These are phyloP conservation scores for Galemys pyrenaicus DNA, from an alignment of 2,113 vertebrate genomes.

Conservation along the genomic window DNA sequence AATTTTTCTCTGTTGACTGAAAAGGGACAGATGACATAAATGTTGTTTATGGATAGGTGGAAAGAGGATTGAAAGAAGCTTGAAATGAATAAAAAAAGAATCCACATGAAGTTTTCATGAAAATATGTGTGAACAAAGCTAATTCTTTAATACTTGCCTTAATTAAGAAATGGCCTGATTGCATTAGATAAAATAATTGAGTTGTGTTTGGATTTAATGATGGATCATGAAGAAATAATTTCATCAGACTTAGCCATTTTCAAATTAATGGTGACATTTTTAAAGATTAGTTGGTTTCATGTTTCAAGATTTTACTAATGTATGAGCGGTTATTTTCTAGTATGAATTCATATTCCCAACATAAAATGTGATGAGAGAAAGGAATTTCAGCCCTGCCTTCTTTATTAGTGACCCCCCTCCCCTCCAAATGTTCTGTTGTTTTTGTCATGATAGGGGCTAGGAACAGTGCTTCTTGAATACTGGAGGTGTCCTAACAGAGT, in stretches of 20 bases:
- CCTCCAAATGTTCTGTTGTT: neutral
- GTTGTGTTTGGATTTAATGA: neutral
- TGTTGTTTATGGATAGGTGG: neutral
- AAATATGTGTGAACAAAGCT: neutral
- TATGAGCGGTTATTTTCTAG: neutral
- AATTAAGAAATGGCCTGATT: constrained; percentile 3
- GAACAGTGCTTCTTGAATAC: neutral
- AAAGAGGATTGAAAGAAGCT: neutral
- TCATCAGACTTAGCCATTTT: neutral
- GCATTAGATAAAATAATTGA: neutral
- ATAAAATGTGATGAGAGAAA: neutral
- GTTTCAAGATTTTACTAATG: neutral
- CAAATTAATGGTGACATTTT: neutral
- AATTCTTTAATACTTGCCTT: neutral
- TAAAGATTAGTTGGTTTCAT: neutral
- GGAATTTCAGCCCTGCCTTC: neutral
- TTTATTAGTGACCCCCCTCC: neutral
- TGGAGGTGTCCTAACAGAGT: fast-evolving
- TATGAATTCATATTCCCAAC: neutral
- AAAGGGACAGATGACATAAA: neutral
- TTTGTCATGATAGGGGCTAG: neutral
- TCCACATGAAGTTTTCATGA: neutral
- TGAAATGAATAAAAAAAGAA: neutral
- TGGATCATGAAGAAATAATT: neutral
- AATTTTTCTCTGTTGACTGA: neutral